Percentiles rank a stretch among this genome's conserved stretches.
These are phyloP conservation scores for Oxyteleia sp. DNA, from an alignment of 2,888 invertebrate genomes.

Conservation along the genomic window DNA sequence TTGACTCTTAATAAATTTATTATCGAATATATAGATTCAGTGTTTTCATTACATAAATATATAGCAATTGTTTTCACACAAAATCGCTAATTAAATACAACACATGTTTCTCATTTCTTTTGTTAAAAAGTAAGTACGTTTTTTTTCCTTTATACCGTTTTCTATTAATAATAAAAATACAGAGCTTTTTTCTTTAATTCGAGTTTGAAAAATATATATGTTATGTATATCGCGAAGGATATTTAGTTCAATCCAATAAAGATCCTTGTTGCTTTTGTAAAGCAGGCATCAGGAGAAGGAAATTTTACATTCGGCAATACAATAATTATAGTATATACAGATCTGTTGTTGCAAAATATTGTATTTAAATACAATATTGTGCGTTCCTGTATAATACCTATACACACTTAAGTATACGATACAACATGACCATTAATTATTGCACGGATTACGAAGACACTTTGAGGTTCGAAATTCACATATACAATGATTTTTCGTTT, in stretches of 20 bases:
- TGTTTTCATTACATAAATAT: slow-evolving; percentile 62
- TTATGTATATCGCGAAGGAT: slow-evolving; percentile 37
- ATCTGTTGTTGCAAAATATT: slow-evolving; percentile 51
- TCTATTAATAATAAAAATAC: slow-evolving; percentile 66
- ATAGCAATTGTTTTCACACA: slow-evolving; percentile 41
- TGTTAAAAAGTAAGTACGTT: slow-evolving; percentile 41
- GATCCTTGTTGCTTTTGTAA: slow-evolving; percentile 58
- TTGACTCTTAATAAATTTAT: slow-evolving; percentile 63
- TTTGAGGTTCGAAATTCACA: slow-evolving; percentile 68
- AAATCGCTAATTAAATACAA: slow-evolving; percentile 50
- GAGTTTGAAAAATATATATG: slow-evolving; percentile 64
- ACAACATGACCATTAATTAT: slow-evolving; percentile 66
- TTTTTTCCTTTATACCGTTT: slow-evolving; percentile 14
- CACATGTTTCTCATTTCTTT: slow-evolving; percentile 40
- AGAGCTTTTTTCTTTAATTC: slow-evolving; percentile 33
- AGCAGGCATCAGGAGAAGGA: slow-evolving; percentile 52
- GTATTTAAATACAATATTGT: slow-evolving; percentile 59
- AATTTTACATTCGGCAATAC: slow-evolving; percentile 52
- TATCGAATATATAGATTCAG: slow-evolving; percentile 67
- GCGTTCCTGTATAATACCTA: slow-evolving; percentile 53
- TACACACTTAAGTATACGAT: slow-evolving; percentile 60
- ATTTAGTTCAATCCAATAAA: slow-evolving; percentile 43
- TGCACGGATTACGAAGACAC: slow-evolving; percentile 70
- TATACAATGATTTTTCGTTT: slow-evolving; percentile 43
- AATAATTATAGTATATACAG: slow-evolving; percentile 59